Evolutionary conservation across 2,797 vertebrate species (phyloP), one percentile per base, ranked within the genome.

Genomic region (Dicrostonyx torquatus): DNA sequence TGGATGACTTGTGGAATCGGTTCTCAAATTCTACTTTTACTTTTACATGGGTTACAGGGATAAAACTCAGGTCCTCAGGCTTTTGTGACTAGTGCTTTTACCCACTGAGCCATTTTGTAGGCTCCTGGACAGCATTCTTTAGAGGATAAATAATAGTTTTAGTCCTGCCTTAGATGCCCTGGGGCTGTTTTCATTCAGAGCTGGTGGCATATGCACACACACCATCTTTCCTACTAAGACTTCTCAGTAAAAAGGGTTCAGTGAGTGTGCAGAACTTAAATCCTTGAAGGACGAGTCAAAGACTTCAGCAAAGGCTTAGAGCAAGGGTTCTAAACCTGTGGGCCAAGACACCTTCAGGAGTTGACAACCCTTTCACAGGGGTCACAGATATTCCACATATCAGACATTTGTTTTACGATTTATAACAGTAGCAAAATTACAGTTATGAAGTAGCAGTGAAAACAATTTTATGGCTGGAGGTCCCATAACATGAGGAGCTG

Each of bases 121-220:
- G 62, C 31, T 13, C 82, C 60, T n/a, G 45, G 20, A 50, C 31
- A 24, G 37, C 45, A 80, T 84, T 85, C 17, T 70, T 53, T 84
- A 11, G 29, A 53, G 37, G 64, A 9, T 83, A 75, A n/a, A 70
- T 55, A 45, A 20, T 77, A 77, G 24, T 86, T 93, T 91, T 45
- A 91, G 64, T 48, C 24, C 58, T 14, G 15, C n/a, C n/a, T 77
- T 60, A 20, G 20, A 58, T 66, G 43, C 9, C 17, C n/a, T 78
- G 43, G 45, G 26, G 73, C 48, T 24, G 12, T 90, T 94, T 93
- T 93, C 45, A 73, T 87, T 55, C 34, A 78, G 55, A 83, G 68
- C 24, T 95, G 55, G 2, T 73, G 26, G 55, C 93, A n/a, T 60
- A 87, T 17, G 29, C 78, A 90, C 29, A 31, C 24, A 64, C 29